Percentiles rank a stretch among this genome's conserved stretches.
These are phyloP conservation scores for Oophaga pumilio DNA, from an alignment of 2,113 vertebrate genomes.

Conservation along the genomic window DNA sequence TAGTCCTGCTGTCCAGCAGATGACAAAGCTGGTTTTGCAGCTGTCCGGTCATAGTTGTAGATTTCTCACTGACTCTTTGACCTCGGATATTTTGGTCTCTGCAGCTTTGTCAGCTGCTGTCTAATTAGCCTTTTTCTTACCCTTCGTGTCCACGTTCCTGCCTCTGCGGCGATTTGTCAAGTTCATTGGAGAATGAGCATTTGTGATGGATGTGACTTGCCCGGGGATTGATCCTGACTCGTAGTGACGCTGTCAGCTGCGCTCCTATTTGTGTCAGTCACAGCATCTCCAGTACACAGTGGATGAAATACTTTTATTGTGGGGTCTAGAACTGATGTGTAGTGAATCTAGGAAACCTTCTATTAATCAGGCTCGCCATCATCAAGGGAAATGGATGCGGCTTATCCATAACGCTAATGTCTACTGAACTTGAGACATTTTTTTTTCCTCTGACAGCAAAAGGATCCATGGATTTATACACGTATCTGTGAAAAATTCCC, in stretches of 20 bases:
- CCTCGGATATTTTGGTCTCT: slow-evolving; percentile 49
- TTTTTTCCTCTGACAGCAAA: no score
- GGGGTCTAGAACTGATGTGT: neutral
- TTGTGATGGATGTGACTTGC: neutral
- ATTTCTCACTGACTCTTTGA: slow-evolving; percentile 22
- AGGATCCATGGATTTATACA: no score
- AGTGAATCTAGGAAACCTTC: neutral
- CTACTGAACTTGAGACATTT: no score
- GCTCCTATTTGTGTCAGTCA: neutral
- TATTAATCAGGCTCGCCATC: neutral
- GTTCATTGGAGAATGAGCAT: neutral
- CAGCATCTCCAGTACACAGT: neutral
- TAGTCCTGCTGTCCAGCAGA: neutral
- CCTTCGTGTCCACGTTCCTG: neutral
- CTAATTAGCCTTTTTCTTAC: slow-evolving; percentile 24
- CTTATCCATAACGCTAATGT: no score
- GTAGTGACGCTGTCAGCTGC: neutral
- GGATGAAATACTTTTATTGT: neutral
- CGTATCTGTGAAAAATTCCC: no score
- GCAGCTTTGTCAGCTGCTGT: slow-evolving; percentile 48
- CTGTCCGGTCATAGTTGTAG: slow-evolving; percentile 23
- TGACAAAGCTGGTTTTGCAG: slow-evolving; percentile 46
- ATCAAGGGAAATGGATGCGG: no score
- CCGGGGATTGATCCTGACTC: neutral
- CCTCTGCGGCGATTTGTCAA: neutral